These are phyloP conservation scores for Grapholita molesta DNA, from an alignment of 1,140 invertebrate species.

Conservation along the genomic window DNA sequence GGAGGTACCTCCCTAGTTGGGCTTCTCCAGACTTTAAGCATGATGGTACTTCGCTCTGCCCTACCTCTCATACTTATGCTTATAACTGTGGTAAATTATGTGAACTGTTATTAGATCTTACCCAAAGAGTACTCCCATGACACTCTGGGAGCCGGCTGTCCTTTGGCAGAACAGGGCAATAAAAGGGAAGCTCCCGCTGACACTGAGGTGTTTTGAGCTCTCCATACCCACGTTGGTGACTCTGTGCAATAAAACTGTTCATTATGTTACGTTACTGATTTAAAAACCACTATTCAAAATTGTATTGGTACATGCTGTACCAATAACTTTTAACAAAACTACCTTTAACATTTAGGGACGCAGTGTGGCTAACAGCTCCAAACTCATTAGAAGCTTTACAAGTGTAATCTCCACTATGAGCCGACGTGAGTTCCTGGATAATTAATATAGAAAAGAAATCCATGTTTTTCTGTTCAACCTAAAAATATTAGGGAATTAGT, in stretches of 20 bases:
- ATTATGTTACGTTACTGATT: constrained; percentile 57
- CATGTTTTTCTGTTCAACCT: constrained; percentile 74
- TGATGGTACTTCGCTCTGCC: too few relatives aligned
- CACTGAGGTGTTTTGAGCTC: constrained; percentile 67
- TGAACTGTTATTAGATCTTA: constrained; percentile 28
- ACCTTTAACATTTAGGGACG: constrained; percentile 89
- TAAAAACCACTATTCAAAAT: neutral
- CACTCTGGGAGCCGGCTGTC: constrained; percentile 61
- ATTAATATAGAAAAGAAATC: constrained; percentile 81
- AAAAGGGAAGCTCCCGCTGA: constrained; percentile 64
- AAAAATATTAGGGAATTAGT: constrained; percentile 7
- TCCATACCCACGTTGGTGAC: constrained; percentile 66
- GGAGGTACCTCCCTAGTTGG: too few relatives aligned
- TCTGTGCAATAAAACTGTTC: constrained; percentile 64
- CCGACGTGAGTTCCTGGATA: constrained; percentile 87
- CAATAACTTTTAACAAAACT: constrained; percentile 43
- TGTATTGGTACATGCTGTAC: neutral
- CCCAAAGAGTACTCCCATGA: constrained; percentile 69
- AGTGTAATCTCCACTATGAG: constrained; percentile 88
- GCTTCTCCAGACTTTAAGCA: too few relatives aligned
- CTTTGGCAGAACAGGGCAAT: constrained; percentile 66
- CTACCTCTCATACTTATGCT: too few relatives aligned
- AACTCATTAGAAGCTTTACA: constrained; percentile 86
- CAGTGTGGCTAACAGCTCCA: constrained; percentile 84
- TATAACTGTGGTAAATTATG: too few relatives aligned